These are phyloP conservation scores for Xanthia icteritia DNA, from an alignment of 2,888 invertebrate species.

Conservation along the genomic window DNA sequence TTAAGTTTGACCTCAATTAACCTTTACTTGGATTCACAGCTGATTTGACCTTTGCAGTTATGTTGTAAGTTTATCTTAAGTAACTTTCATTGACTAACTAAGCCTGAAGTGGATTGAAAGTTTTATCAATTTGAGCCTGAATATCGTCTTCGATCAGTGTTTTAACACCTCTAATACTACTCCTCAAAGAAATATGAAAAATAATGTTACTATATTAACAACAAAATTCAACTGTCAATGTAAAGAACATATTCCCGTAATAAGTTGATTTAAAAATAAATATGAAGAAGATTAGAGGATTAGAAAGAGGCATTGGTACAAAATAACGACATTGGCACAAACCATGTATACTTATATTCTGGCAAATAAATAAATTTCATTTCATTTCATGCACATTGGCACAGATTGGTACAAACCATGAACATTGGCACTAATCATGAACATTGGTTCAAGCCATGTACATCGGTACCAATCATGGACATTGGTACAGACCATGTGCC, in stretches of 20 bases:
- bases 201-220: no score
- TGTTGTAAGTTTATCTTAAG: constrained; percentile 3
- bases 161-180: neutral
- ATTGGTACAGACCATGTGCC: neutral
- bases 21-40: constrained; percentile 37
- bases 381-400: no score
- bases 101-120: neutral
- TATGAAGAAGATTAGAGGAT: neutral
- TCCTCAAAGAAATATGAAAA: neutral
- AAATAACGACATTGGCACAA: neutral
- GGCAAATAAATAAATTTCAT: no score
- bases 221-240: neutral
- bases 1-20: constrained; percentile 39
- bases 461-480: neutral
- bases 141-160: neutral
- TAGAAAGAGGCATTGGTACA: neutral
- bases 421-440: neutral
- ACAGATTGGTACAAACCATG: neutral
- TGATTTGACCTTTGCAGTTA: constrained; percentile 25
- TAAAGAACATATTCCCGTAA: neutral
- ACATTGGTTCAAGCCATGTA: neutral
- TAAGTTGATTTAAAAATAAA: no score
- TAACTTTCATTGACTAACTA: constrained; percentile 1
- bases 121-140: neutral
- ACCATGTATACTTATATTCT: no score